phyloP scores from a whole-genome alignment of 2,797 vertebrate species.

The Columba guinea region DNA sequence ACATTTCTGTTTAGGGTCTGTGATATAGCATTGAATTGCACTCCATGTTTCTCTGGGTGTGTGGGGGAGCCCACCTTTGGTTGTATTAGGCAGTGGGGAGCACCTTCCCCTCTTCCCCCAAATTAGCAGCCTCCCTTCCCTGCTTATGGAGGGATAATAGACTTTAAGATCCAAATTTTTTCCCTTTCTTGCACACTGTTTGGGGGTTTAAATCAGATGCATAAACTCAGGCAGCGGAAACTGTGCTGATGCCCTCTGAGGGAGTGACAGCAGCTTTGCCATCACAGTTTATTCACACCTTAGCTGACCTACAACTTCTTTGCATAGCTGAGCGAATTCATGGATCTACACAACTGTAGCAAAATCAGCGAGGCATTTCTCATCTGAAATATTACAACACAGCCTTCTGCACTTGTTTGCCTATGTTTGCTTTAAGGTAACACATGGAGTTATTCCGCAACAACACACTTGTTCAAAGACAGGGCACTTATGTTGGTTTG shows the following conservation, averaged over 20 bases:
- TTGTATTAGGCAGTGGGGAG: not conserved
- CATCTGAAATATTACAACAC: not conserved
- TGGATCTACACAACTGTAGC: not conserved
- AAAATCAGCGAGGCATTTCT: not conserved
- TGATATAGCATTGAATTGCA: not conserved
- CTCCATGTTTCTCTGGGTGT: not conserved
- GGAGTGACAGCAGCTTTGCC: not conserved
- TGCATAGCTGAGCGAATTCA: not conserved
- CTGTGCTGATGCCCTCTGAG: not conserved
- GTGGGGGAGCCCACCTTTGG: not conserved
- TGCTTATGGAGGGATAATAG: not conserved
- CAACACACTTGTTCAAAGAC: not conserved
- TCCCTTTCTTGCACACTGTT: rapidly evolving
- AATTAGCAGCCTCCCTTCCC: not conserved
- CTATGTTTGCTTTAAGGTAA: not conserved
- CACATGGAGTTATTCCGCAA: not conserved
- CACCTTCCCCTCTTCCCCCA: not conserved
- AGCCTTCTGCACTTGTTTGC: not conserved
- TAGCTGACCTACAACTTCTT: conserved; percentile 22
- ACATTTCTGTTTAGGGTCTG: not conserved
- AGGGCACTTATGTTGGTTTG: not conserved
- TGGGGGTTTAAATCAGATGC: not conserved
- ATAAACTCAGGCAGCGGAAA: not conserved
- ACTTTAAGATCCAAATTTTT: not conserved
- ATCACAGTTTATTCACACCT: conserved; percentile 2